phyloP scores from a whole-genome alignment of 64 coral and sea anemone genomes.

The Porites australiensis region DNA sequence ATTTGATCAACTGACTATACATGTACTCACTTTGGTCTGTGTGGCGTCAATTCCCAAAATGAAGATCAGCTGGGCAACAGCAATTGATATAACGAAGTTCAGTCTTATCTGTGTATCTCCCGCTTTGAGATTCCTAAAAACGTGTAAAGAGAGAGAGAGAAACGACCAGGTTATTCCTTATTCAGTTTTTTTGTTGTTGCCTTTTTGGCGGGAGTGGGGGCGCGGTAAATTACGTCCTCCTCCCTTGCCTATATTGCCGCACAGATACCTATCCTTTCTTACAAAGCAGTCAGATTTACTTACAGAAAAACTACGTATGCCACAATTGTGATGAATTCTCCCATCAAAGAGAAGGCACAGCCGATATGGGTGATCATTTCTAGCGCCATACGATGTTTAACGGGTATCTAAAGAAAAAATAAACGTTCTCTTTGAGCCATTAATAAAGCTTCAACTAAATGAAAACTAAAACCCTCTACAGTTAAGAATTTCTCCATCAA shows the following conservation, averaged over 20 bases:
- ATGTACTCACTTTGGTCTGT: conserved; percentile 6
- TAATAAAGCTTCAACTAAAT: too few relatives aligned
- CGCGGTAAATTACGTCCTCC: too few relatives aligned
- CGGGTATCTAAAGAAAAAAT: background rate
- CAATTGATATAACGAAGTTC: conserved; percentile 46
- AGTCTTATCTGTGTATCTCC: conserved; percentile 22
- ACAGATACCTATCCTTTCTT: too few relatives aligned
- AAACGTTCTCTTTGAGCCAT: background rate
- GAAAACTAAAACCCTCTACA: too few relatives aligned
- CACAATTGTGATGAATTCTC: conserved; percentile 63
- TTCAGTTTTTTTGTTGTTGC: too few relatives aligned
- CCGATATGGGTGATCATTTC: conserved; percentile 78
- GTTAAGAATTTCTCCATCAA: too few relatives aligned
- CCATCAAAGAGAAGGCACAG: conserved; percentile 63
- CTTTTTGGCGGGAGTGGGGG: too few relatives aligned
- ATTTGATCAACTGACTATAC: background rate
- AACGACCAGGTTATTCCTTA: background rate
- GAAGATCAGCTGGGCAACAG: conserved; percentile 21
- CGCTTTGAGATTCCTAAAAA: conserved; percentile 17
- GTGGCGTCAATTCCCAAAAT: conserved; percentile 41
- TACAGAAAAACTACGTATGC: conserved; percentile 67
- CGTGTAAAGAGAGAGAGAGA: background rate
- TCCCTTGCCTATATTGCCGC: too few relatives aligned
- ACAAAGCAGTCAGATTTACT: background rate
- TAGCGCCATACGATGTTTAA: conserved; percentile 43